Percentiles rank a stretch among this genome's conserved stretches.
Conservation (phyloP, 2,888 invertebrate species). For the Lycaena phlaeas region DNA sequence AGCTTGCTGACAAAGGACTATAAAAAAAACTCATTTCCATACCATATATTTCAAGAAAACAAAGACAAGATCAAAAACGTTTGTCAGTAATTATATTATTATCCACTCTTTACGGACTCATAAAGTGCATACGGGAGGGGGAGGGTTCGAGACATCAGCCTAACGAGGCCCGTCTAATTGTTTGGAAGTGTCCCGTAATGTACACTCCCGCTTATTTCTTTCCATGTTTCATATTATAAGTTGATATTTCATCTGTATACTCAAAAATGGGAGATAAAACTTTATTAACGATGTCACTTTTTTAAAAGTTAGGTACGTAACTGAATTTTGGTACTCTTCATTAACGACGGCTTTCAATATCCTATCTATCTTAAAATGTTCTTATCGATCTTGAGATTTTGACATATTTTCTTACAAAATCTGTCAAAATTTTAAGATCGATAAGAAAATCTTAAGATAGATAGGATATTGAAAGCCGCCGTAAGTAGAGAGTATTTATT, state of each 20-base stretch:
- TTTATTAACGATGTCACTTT: too few relatives aligned
- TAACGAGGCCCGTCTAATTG: constrained; percentile 66
- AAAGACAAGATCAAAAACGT: background rate
- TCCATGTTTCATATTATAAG: constrained; percentile 55
- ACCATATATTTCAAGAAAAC: background rate
- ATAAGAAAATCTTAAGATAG: too few relatives aligned
- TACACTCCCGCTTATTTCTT: constrained; percentile 41
- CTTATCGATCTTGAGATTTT: too few relatives aligned
- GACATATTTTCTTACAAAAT: too few relatives aligned
- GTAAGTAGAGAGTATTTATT: too few relatives aligned
- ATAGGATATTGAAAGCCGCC: too few relatives aligned
- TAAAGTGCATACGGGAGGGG: constrained; percentile 40
- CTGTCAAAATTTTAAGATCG: too few relatives aligned
- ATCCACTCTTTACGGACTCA: constrained; percentile 32
- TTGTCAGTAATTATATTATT: constrained; percentile 11
- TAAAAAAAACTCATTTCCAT: background rate
- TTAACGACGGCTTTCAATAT: too few relatives aligned
- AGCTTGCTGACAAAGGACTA: too few relatives aligned
- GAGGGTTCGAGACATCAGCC: constrained; percentile 41
- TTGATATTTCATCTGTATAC: constrained; percentile 50
- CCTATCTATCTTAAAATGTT: too few relatives aligned
- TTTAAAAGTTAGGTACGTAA: too few relatives aligned
- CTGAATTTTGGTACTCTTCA: too few relatives aligned
- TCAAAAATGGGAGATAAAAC: constrained; percentile 23
- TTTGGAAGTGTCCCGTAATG: constrained; percentile 56